Base-by-base conservation (phyloP, 2,113 vertebrate genomes). In the Oreocharis arfaki region DNA sequence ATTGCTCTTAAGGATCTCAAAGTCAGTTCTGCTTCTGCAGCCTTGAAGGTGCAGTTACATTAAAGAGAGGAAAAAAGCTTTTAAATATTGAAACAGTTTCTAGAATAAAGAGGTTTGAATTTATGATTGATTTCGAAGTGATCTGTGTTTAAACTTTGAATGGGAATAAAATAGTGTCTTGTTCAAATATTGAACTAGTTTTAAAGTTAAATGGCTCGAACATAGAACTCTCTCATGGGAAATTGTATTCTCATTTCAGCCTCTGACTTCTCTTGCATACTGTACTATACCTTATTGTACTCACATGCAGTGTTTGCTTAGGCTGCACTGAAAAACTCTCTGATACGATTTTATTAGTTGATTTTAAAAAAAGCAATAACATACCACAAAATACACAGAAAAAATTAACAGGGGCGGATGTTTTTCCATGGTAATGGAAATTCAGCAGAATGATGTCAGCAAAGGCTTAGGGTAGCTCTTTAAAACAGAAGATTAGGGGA, bases 161-260 rank as follows among this genome's bases (percentile, higher is more conserved):
- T 86, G 90, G 87, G 95, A 96, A 93, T 96, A 95, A 97, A 97
- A 97, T 89, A 84, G 93, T 94, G 95, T 96, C 93, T 95, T 97
- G 93, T 96, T 97, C 93, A 94, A 96, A 97, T 97, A 97, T 89
- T 93, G 95, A 97, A 90, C 91, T 93, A 80, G 44, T 97, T 96
- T 97, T 96, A 87, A 97, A 97, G 89, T 97, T 96, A 97, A 97
- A 97, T 97, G 94, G 68, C 92, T 97, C 23, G 59, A 93, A 84
- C 65, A 35, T 37, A 95, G 91, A 96, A 41, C 50, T 90, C 79
- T 91, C 91, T 96, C 96, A 75, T 94, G 94, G 97, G 95, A 97
- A 97, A 97, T 92, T 60, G 90, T 88, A 91, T 97, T 97, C 95
- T 90, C 91, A 78, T 93, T 90, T 89, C 55, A 94, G 68, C 59